These are phyloP conservation scores for Todiramphus chloris DNA, from an alignment of 2,113 vertebrate species.

Conservation along the genomic window DNA sequence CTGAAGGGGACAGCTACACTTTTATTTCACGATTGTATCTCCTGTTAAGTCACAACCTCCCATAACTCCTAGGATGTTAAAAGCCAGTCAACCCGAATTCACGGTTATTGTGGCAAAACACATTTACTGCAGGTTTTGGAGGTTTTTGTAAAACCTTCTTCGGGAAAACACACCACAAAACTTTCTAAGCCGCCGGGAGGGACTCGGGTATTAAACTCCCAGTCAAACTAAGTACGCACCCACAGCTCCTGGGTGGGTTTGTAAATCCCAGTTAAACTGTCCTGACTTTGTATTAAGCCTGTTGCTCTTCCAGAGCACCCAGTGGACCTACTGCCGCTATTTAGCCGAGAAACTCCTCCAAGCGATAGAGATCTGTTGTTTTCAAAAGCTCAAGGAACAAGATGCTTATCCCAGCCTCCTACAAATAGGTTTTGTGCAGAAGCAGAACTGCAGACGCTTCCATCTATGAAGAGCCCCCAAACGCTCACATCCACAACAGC, in stretches of 20 bases:
- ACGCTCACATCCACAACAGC: neutral
- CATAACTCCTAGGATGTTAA: neutral
- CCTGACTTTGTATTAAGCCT: neutral
- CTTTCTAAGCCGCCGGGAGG: neutral
- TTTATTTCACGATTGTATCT: neutral
- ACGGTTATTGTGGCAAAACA: neutral
- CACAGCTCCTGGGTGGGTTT: neutral
- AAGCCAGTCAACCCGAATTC: neutral
- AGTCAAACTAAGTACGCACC: neutral
- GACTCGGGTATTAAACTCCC: rapidly evolving
- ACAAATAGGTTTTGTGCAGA: neutral
- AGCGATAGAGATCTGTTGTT: neutral
- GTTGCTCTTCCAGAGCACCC: neutral
- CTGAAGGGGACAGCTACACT: neutral
- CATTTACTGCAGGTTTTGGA: neutral
- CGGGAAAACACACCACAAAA: neutral
- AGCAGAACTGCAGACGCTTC: neutral
- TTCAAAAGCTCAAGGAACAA: neutral
- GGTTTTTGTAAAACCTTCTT: neutral
- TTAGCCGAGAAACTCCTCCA: neutral
- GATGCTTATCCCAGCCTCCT: constrained; percentile 30
- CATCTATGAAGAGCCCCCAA: neutral
- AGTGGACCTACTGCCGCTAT: neutral
- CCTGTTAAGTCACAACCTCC: neutral
- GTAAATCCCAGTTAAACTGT: constrained; percentile 19